A percentile compares a stretch with the other conserved stretches of the same genome.
These are phyloP conservation scores for Sarcophaga variegata DNA, from an alignment of 2,888 invertebrate species.

Conservation along the genomic window DNA sequence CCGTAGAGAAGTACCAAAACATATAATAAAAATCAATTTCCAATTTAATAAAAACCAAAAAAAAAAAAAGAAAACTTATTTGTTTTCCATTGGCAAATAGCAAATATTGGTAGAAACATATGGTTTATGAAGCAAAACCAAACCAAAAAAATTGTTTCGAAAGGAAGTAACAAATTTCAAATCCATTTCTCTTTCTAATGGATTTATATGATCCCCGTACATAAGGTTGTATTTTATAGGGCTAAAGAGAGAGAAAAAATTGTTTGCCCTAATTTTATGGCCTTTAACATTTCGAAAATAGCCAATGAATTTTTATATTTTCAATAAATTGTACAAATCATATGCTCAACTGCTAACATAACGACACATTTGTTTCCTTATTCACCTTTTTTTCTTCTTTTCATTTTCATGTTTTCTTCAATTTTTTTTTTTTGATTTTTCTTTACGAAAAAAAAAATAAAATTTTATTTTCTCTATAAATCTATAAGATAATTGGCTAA, in stretches of 20 bases:
- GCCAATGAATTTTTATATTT: slow-evolving; percentile 4
- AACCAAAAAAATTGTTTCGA: background rate
- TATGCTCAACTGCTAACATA: background rate
- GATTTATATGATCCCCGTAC: background rate
- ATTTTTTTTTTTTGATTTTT: too few species aligned
- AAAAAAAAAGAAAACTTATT: background rate
- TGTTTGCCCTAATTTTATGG: slow-evolving; percentile 8
- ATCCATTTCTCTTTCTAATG: background rate
- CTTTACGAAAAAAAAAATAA: background rate
- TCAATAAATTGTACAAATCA: background rate
- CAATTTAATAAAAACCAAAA: background rate
- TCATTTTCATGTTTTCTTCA: too few species aligned
- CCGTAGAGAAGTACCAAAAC: background rate
- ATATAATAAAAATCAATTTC: background rate
- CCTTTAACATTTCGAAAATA: slow-evolving; percentile 16
- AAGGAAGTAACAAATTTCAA: background rate
- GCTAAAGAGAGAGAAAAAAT: background rate
- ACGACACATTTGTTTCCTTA: too few species aligned
- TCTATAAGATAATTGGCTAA: background rate
- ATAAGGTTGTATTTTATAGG: background rate
- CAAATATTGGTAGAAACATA: background rate
- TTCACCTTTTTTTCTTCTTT: too few species aligned
- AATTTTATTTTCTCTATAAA: background rate
- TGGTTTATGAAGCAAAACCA: background rate
- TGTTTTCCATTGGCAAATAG: background rate